These are phyloP conservation scores for Adelphocoris suturalis DNA, from an alignment of 2,888 invertebrate species.

Conservation along the genomic window DNA sequence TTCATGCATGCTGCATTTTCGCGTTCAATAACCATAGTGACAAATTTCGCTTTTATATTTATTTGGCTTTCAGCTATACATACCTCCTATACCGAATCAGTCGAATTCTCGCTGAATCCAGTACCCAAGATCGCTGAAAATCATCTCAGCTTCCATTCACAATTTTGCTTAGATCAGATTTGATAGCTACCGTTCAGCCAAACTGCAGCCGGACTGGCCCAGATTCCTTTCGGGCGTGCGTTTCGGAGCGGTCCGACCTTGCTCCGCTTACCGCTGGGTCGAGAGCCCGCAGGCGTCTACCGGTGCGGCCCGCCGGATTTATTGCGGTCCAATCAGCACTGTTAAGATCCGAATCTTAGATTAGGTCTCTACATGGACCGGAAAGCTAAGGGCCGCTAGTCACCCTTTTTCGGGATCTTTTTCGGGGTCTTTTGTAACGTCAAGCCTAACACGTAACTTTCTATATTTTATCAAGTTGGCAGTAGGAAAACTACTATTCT, in stretches of 20 bases:
- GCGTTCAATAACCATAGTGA: too few species aligned
- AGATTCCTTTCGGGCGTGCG: constrained; percentile 39
- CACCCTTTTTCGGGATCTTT: neutral
- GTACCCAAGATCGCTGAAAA: too few species aligned
- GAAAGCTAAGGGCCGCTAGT: neutral
- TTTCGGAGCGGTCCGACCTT: constrained; percentile 48
- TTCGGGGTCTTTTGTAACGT: neutral
- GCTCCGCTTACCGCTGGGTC: constrained; percentile 39
- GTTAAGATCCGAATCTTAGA: constrained; percentile 19
- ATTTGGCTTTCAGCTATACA: too few species aligned
- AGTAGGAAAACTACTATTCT: neutral
- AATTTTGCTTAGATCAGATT: neutral
- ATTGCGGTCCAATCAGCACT: constrained; percentile 50
- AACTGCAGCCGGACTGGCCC: constrained; percentile 25
- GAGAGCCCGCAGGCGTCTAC: constrained; percentile 38
- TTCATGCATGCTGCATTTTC: too few species aligned
- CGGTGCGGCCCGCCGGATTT: constrained; percentile 42
- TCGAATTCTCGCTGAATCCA: too few species aligned
- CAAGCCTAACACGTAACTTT: neutral
- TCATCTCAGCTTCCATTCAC: neutral
- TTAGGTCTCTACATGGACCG: constrained; percentile 21
- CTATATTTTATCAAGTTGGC: neutral
- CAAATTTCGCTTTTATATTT: too few species aligned
- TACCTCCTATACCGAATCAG: too few species aligned
- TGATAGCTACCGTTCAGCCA: constrained; percentile 26